Base-by-base conservation (phyloP, 2,113 vertebrate species). In the Neodon shergylaensis region DNA sequence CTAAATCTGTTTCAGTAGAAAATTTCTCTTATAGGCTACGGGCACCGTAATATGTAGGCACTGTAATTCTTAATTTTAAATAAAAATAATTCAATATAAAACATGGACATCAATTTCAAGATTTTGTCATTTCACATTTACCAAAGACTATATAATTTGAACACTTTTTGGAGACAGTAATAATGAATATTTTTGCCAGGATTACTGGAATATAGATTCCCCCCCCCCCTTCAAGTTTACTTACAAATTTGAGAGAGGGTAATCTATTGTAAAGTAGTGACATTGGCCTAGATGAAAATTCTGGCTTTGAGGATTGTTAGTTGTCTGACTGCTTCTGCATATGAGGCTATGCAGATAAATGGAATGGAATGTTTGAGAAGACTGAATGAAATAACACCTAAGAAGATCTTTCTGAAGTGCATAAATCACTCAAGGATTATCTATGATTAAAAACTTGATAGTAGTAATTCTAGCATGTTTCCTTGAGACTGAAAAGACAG, bases 1-100 rank as follows among this genome's bases (percentile, higher is more conserved):
- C 72, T 49, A 42, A 88, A n/a, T 79, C 63, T 77, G 42, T 93
- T 96, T 94, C 87, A 95, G 66, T 42, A n/a, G 21, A 94, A 68
- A 36, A 65, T n/a, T 10, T 76, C 21, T 49, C 24, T 88, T 36
- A 44, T 70, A 47, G 22, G 26, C 24, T 63, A n/a, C 6, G 82
- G 28, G 33, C 10, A 58, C 58, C 1, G 3, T 58, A 83, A 47
- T 92, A 65, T 39, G 33, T 19, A 70, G 13, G 33, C 14, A 44
- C 58, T 44, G 39, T 31, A 31, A 65, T 44, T 66, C 84, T 16
- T 58, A 42, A 92, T 36, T 94, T 39, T 66, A 76, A n/a, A 33
- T 73, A 52, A 81, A 92, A 92, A 79, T 83, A 54, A 87, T 63
- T 78, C 58, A 63, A 58, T 28, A 24, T 90, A 77, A 95, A 81